phyloP scores from a whole-genome alignment of 2,113 vertebrate species.

The Pimephales promelas region DNA sequence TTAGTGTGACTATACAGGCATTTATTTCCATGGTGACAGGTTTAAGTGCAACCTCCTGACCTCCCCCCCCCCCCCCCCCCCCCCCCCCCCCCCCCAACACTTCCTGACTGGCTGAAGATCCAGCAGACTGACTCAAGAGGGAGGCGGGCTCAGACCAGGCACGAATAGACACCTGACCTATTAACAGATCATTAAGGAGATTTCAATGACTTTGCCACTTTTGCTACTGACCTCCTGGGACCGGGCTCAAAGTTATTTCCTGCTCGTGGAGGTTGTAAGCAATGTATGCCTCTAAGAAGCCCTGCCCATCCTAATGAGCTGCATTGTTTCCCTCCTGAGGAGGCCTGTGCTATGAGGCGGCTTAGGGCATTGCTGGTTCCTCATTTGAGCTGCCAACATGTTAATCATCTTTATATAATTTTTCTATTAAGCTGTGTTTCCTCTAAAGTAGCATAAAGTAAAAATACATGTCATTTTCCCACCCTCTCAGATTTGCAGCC shows the following conservation, averaged over 20 bases:
- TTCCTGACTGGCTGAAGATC: slow-evolving; percentile 2
- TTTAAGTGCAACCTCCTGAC: slow-evolving; percentile 26
- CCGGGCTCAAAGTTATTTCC: slow-evolving; percentile 52
- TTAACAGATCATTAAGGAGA: slow-evolving; percentile 61
- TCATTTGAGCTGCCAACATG: not conserved
- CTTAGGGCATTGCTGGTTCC: not conserved
- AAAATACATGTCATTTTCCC: not conserved
- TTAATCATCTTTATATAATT: slow-evolving; percentile 17
- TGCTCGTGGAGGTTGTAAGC: slow-evolving; percentile 52
- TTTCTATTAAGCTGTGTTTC: not conserved
- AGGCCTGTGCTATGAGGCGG: slow-evolving; percentile 34
- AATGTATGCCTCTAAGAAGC: slow-evolving; percentile 50
- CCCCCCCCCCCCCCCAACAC: not conserved
- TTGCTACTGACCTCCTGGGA: slow-evolving; percentile 57
- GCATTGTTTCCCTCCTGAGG: slow-evolving; percentile 52
- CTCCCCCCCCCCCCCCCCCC: not conserved
- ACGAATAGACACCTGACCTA: slow-evolving; percentile 41
- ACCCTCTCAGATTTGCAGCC: not conserved
- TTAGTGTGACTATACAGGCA: not conserved
- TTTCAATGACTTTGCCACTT: slow-evolving; percentile 62
- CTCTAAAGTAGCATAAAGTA: not conserved
- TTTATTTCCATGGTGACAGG: slow-evolving; percentile 18
- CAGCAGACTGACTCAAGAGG: slow-evolving; percentile 6
- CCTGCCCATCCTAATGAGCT: slow-evolving; percentile 51
- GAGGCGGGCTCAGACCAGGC: slow-evolving; percentile 6